Conservation (phyloP, 1,140 invertebrate species). For the Drosophila lacertosa region DNA sequence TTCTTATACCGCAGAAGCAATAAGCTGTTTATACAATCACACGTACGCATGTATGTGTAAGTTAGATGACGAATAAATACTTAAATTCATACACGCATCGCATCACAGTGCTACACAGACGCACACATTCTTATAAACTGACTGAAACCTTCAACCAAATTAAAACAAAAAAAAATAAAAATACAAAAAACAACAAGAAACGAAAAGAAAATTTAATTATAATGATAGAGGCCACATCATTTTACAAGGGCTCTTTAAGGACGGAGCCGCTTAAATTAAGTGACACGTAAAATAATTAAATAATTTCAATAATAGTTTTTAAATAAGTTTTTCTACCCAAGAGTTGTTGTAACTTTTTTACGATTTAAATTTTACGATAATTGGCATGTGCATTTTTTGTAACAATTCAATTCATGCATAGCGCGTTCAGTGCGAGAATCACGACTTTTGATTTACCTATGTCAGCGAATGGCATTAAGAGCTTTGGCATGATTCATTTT, state of each 20-base stretch:
- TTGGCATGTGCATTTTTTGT: constrained; percentile 71
- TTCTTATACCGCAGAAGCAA: constrained; percentile 55
- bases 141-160: constrained; percentile 48
- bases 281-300: constrained; percentile 58
- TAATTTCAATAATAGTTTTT: constrained; percentile 80
- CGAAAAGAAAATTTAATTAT: constrained; percentile 40
- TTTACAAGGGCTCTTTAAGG: constrained; percentile 41
- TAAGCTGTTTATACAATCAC: constrained; percentile 75
- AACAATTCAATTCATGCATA: constrained; percentile 14
- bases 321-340: constrained; percentile 79
- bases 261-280: constrained; percentile 46
- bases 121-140: constrained; percentile 50
- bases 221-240: constrained; percentile 36
- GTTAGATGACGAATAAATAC: background rate
- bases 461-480: constrained; percentile 2
- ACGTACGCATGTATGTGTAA: constrained; percentile 16
- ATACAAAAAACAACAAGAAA: constrained; percentile 33
- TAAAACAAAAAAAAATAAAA: constrained; percentile 10
- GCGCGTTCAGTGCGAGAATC: constrained; percentile 34
- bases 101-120: constrained; percentile 22
- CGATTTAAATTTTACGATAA: constrained; percentile 69
- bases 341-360: constrained; percentile 78
- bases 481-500: constrained; percentile 9
- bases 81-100: constrained; percentile 13
- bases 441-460: constrained; percentile 42